Conservation (phyloP, 2,113 vertebrate genomes). For the Malurus cyaneus region DNA sequence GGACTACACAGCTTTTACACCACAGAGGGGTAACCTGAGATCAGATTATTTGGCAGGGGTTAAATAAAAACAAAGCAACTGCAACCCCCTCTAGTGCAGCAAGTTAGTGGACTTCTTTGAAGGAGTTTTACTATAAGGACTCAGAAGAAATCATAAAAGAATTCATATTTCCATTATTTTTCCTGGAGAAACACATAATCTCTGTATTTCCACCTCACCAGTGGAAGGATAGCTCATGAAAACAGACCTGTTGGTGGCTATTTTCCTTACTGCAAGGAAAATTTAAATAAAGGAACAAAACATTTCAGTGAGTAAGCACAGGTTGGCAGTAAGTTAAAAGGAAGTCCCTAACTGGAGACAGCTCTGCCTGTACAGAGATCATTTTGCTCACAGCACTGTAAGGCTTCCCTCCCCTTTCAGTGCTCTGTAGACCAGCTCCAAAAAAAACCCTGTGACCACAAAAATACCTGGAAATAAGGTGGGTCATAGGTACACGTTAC, state of each 20-base stretch:
- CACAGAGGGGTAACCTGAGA: neutral
- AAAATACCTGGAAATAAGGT: neutral
- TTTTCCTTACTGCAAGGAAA: neutral
- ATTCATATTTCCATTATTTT: fast-evolving
- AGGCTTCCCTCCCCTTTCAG: neutral
- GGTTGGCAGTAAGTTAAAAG: neutral
- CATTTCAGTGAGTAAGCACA: neutral
- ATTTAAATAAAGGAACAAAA: neutral
- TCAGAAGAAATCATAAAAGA: neutral
- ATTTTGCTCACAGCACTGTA: fast-evolving
- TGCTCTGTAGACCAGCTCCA: neutral
- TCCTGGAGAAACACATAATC: neutral
- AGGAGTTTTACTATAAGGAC: neutral
- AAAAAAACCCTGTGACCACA: fast-evolving
- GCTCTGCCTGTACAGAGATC: neutral
- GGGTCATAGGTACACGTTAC: fast-evolving
- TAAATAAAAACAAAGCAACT: neutral
- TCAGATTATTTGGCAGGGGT: neutral
- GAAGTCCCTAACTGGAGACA: no score
- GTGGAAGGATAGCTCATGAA: neutral
- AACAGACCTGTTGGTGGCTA: neutral
- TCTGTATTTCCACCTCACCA: neutral
- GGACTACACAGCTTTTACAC: neutral
- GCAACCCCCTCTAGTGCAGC: neutral
- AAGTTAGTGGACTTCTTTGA: neutral